Base-by-base conservation (phyloP, 37 sponge, comb jelly and placozoan species). In the Mnemiopsis leidyi region DNA sequence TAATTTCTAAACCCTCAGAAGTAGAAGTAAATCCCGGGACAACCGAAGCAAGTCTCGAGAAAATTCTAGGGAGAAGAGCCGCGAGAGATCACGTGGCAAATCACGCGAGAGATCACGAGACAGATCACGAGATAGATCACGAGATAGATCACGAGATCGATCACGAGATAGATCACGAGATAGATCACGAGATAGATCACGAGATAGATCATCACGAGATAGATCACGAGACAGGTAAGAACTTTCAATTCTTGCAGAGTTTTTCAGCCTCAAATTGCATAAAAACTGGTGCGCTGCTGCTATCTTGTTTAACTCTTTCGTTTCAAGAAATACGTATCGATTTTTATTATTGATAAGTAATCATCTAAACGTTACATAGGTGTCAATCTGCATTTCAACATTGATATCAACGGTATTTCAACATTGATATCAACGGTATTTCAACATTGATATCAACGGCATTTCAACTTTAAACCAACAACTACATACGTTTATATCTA, bases 401-500 rank as follows among this genome's bases (percentile, higher is more conserved):
- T 48, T 48, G 61, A 69, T 69, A 28, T 69, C 73, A 69, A 69
- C 73, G 29, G 73, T 69, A 21, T 69, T 69, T 69, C 73, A 69
- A 69, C 73, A 69, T 69, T 28, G 29, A 69, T 69, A 28, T 69
- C 73, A 69, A 69, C 73, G 29, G 73, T 69, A 21, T 69, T 69
- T 69, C 73, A 69, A 69, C 73, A 69, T 48, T 48, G 61, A 23
- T 69, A 28, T 69, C 73, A 69, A 69, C 73, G 21, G 73, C 29
- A 21, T 69, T 69, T 69, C 73, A 69, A 69, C 73, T 28, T 69
- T n/a, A 69, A 69, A n/a, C 29, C 73, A 69, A 69, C 73, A 69
- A 69, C 73, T 48, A 48, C 61, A 48, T 48, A 48, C 61, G 61
- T 48, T 48, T 48, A 48, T 48, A 48, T 48, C 61, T 48, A 48